Evolutionary conservation across 1,140 invertebrate genomes (phyloP).

Genomic region (Hylyphantes graminicola): DNA sequence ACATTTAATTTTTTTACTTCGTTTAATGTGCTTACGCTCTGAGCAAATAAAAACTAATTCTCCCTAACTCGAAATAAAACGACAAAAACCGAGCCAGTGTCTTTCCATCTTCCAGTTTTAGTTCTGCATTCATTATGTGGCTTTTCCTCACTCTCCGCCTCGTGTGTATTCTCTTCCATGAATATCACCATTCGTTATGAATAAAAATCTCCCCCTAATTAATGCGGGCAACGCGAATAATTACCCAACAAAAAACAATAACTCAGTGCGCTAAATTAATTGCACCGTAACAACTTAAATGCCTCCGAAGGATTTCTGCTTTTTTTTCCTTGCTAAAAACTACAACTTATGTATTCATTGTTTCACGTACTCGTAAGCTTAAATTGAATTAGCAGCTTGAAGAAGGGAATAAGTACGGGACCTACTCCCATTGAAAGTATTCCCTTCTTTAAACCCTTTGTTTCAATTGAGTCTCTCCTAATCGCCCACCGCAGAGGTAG

Average conservation of each 20-base stretch:
- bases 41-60: too few relatives aligned
- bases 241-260: constrained; percentile 31
- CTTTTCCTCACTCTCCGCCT: background rate
- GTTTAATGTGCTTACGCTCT: too few relatives aligned
- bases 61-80: too few relatives aligned
- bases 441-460: background rate
- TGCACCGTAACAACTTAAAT: constrained; percentile 25
- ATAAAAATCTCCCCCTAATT: constrained; percentile 36
- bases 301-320: constrained; percentile 13
- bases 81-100: too few relatives aligned
- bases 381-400: constrained; percentile 27
- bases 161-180: background rate
- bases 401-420: background rate
- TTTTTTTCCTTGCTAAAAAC: constrained; percentile 10
- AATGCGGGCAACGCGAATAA: constrained; percentile 24
- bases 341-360: constrained; percentile 23
- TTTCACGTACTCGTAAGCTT: constrained; percentile 29
- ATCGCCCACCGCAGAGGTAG: too few relatives aligned
- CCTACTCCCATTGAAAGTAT: too few relatives aligned
- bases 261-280: constrained; percentile 34
- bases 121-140: background rate
- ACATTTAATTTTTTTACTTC: too few relatives aligned
- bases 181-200: constrained; percentile 27
- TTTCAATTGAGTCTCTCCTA: too few relatives aligned
- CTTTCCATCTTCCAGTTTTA: too few relatives aligned